These are phyloP conservation scores for Apostichopus leukothele DNA, from an alignment of 53 echinoderm and acorn worm species.

Conservation along the genomic window DNA sequence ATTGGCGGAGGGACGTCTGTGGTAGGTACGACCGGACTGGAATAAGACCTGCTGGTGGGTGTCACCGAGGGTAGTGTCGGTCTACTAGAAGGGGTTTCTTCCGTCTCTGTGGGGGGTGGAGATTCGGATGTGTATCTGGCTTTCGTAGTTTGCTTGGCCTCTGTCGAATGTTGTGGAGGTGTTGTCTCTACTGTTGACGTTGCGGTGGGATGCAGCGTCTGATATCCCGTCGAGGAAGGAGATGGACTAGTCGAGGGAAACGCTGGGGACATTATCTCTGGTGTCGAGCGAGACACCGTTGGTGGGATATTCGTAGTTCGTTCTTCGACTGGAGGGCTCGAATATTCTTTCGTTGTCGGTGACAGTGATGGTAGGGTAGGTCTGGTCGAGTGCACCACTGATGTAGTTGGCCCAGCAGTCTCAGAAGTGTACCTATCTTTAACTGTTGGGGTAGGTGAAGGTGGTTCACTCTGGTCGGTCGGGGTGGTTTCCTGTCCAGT, in stretches of 20 bases:
- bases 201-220: not conserved
- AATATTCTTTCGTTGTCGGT: not conserved
- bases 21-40: not conserved
- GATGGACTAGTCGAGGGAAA: not conserved
- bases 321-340: not conserved
- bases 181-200: not conserved
- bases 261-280: constrained; percentile 16
- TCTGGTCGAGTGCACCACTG: constrained; percentile 3
- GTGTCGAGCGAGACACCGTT: constrained; percentile 10
- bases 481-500: too few species aligned
- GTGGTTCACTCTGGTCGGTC: not conserved
- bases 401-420: not conserved
- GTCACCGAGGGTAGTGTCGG: constrained; percentile 8
- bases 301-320: constrained; percentile 17
- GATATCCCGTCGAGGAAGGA: not conserved
- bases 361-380: constrained; percentile 12
- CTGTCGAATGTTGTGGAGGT: not conserved
- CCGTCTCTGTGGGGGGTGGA: not conserved
- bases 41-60: not conserved
- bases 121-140: not conserved
- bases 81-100: not conserved
- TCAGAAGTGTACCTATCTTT: constrained; percentile 6
- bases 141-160: not conserved
- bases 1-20: not conserved
- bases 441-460: too few species aligned